Evolutionary conservation across 2,113 vertebrate genomes (phyloP).

Genomic region (Tauraco erythrolophus): DNA sequence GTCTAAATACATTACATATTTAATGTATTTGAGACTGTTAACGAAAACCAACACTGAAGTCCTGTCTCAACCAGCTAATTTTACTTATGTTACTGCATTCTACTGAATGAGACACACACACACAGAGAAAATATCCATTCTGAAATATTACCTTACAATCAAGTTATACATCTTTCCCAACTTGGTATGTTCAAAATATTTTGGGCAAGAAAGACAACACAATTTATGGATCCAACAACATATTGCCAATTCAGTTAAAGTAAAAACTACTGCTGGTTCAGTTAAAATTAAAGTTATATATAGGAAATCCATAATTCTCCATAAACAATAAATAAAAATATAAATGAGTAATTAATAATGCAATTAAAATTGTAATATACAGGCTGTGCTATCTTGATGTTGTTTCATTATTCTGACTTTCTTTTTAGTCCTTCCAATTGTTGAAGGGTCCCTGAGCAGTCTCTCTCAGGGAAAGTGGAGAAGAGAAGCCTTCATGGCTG

Average conservation of each 20-base stretch:
- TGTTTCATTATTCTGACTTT: not conserved
- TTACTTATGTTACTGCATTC: not conserved
- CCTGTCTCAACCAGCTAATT: not conserved
- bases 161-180: not conserved
- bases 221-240: not conserved
- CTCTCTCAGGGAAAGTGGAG: not conserved
- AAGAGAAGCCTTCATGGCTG: not conserved
- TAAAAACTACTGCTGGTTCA: not conserved
- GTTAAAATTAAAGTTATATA: not conserved
- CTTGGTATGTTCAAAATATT: not conserved
- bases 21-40: not conserved
- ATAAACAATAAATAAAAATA: not conserved
- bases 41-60: not conserved
- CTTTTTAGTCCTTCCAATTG: not conserved
- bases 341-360: not conserved
- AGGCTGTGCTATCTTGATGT: accelerated
- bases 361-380: not conserved
- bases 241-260: not conserved
- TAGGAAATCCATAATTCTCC: not conserved
- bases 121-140: not conserved
- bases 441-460: not conserved
- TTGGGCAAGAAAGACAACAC: not conserved
- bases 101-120: not conserved
- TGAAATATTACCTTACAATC: not conserved
- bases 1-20: not conserved